Percentiles rank a stretch among this genome's conserved stretches.
These are phyloP conservation scores for Andrena haemorrhoa DNA, from an alignment of 2,888 invertebrate species.

Conservation along the genomic window DNA sequence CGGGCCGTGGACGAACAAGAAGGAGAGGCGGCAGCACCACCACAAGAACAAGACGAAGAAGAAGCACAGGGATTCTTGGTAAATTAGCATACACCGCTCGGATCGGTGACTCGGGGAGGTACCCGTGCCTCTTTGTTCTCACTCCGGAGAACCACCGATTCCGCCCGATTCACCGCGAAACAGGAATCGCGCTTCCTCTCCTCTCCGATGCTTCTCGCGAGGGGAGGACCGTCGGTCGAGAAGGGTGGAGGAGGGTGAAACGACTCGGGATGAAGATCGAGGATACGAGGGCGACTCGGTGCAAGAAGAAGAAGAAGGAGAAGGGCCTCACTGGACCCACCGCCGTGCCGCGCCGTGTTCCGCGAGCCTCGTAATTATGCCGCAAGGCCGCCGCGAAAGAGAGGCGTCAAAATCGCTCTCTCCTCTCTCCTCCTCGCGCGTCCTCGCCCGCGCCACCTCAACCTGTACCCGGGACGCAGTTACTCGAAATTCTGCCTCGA, in stretches of 20 bases:
- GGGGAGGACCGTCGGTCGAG: not conserved
- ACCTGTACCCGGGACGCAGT: conserved; percentile 42
- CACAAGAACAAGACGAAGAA: conserved; percentile 47
- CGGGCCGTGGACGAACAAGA: conserved; percentile 57
- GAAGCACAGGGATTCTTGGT: conserved; percentile 69
- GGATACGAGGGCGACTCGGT: conserved; percentile 3
- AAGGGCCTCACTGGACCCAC: conserved; percentile 78
- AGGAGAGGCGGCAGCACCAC: conserved; percentile 23
- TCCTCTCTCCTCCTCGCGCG: conserved; percentile 34
- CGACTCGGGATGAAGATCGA: not conserved
- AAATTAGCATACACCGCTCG: conserved; percentile 75
- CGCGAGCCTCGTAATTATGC: conserved; percentile 83
- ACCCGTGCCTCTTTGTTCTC: conserved; percentile 68
- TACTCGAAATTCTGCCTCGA: conserved; percentile 2
- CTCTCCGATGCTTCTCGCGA: not conserved
- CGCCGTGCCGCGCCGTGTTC: conserved; percentile 84
- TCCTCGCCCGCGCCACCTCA: conserved; percentile 16
- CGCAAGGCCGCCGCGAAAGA: conserved; percentile 73
- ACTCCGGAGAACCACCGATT: conserved; percentile 46
- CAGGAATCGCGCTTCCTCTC: conserved; percentile 2
- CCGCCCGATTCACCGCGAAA: conserved; percentile 14
- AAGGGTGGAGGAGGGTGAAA: conserved; percentile 9
- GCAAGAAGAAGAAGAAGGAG: conserved; percentile 34
- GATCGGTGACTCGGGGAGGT: conserved; percentile 53
- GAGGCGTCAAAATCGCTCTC: conserved; percentile 84